These are phyloP conservation scores for Clamator glandarius DNA, from an alignment of 2,797 vertebrate species.

Conservation along the genomic window DNA sequence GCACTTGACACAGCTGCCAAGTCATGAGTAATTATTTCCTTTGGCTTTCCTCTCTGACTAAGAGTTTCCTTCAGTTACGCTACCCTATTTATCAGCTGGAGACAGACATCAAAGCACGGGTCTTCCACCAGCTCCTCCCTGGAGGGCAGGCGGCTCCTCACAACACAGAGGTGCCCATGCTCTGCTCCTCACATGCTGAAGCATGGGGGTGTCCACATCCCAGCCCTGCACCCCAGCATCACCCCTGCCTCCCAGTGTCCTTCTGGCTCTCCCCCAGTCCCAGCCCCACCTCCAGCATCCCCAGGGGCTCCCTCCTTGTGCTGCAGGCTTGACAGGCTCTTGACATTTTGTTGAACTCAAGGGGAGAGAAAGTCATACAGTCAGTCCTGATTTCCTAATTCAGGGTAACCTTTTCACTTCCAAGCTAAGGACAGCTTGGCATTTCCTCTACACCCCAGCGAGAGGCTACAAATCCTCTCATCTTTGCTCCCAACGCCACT, in stretches of 20 bases:
- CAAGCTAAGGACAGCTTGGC: slow-evolving; percentile 23
- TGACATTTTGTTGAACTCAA: background rate
- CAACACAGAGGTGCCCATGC: background rate
- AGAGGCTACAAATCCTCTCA: background rate
- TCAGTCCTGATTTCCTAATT: background rate
- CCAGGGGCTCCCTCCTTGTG: background rate
- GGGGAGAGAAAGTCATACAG: background rate
- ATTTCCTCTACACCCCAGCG: background rate
- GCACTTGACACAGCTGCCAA: slow-evolving; percentile 1
- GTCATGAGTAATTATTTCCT: slow-evolving; percentile 15
- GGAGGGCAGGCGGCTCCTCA: background rate
- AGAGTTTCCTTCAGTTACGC: background rate
- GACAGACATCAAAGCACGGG: background rate
- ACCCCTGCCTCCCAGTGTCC: too few relatives aligned
- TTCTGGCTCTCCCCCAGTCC: background rate
- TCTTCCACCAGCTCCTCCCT: background rate
- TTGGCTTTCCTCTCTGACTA: background rate
- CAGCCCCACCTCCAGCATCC: background rate
- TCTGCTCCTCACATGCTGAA: background rate
- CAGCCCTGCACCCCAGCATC: background rate
- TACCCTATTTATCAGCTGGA: slow-evolving; percentile 1
- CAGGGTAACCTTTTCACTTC: slow-evolving; percentile 15
- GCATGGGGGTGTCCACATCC: rapidly evolving
- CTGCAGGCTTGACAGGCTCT: background rate
- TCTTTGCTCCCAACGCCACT: rapidly evolving